A percentile compares a stretch with the other conserved stretches of the same genome.
Evolutionary conservation across 23 tunicate species (phyloP).

Genomic region (Trididemnum miniatum): DNA sequence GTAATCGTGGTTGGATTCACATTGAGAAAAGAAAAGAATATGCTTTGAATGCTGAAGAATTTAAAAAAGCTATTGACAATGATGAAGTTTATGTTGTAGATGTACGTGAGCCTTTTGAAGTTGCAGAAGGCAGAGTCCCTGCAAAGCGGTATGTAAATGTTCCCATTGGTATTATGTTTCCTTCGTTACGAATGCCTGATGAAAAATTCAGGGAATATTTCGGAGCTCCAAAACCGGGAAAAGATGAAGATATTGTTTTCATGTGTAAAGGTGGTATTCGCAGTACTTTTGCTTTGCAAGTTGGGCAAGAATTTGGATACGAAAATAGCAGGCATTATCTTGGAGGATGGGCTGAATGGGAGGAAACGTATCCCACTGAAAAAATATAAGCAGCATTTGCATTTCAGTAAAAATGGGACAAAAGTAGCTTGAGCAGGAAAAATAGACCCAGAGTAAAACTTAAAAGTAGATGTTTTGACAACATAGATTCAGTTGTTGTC

Average conservation of each 20-base stretch:
- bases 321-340: constrained; percentile 62
- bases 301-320: constrained; percentile 50
- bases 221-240: constrained; percentile 44
- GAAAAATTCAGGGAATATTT: constrained; percentile 59
- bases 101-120: constrained; percentile 76
- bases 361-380: constrained; percentile 4
- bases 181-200: constrained; percentile 45
- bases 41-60: constrained; percentile 33
- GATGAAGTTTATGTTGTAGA: constrained; percentile 66
- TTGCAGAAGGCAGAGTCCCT: constrained; percentile 58
- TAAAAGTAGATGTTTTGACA: no score
- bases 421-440: no score
- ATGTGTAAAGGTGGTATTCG: constrained; percentile 73
- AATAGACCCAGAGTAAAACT: no score
- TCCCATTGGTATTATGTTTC: constrained; percentile 50
- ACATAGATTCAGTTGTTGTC: no score
- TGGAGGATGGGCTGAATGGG: constrained; percentile 78
- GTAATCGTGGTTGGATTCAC: neutral
- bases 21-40: constrained; percentile 44
- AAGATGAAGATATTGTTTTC: constrained; percentile 59
- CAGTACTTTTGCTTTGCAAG: constrained; percentile 63
- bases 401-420: no score
- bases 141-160: constrained; percentile 64
- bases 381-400: no score
- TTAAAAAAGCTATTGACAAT: constrained; percentile 44